Base-by-base conservation (phyloP, 2,888 invertebrate species). In the Oxyscelio sp. region DNA sequence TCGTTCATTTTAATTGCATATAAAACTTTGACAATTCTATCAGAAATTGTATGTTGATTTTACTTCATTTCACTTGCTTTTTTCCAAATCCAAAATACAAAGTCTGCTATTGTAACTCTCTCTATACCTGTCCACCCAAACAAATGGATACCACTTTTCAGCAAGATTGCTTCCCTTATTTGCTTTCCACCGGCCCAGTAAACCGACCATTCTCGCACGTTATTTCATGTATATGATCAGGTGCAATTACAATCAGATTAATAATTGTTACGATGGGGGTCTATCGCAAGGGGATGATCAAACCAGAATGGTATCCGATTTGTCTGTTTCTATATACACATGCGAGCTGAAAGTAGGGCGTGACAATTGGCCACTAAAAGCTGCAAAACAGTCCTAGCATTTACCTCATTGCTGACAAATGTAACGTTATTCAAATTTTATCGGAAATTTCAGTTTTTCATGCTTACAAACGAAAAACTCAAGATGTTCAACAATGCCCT, bases 171-270 rank as follows among this genome's bases (percentile, higher is more conserved):
- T 48, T 58, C 34, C 27, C 43, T 54, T 68, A 56, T 66, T 52
- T 52, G 52, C 19, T 21, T 17, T 22, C 21, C 38, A 61, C 31
- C 43, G 24, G 15, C 43, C 45, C 21, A 38, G 15, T 79, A 71
- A 40, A 43, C 65, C 17, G 56, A 87, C 79, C 74, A 84, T 82
- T 74, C 11, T 75, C 86, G 68, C 79, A 80, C 85, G 88, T 90
- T 90, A 89, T 90, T 88, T 85, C 88, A 79, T 85, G 90, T 89
- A 88, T 90, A 90, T 90, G 92, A 93, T 92, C 93, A 93, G 92
- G 91, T 91, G 93, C 91, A 92, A 93, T 92, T 93, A 91, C 91
- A 90, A 91, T 91, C 91, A 90, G 91, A 91, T 93, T 92, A 93
- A 92, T 93, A 92, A 93, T 92, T 91, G 91, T 91, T 90, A 90